These are phyloP conservation scores for Sinonovacula constricta DNA, from an alignment of 1,140 invertebrate genomes.

Conservation along the genomic window DNA sequence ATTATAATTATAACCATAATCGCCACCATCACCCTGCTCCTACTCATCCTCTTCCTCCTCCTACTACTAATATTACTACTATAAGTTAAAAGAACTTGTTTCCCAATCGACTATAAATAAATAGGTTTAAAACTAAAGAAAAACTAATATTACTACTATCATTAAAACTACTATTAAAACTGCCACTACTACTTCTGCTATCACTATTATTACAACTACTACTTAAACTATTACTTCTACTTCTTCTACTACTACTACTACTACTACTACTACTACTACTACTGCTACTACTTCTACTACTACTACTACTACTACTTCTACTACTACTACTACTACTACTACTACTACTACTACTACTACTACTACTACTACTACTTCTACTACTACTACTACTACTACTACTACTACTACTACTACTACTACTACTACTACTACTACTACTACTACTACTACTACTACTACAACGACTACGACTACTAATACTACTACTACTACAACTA, in stretches of 20 bases:
- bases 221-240: too few relatives aligned
- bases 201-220: too few relatives aligned
- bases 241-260: slow-evolving; percentile 6
- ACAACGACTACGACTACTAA: too few relatives aligned
- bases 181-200: too few relatives aligned
- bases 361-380: slow-evolving; percentile 15
- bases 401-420: slow-evolving; percentile 8
- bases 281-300: not conserved
- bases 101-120: too few relatives aligned
- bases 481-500: too few relatives aligned
- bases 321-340: not conserved
- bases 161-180: not conserved
- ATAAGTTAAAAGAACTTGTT: too few relatives aligned
- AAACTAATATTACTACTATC: not conserved
- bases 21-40: not conserved
- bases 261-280: slow-evolving; percentile 8
- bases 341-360: not conserved
- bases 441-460: slow-evolving; percentile 33
- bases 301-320: not conserved
- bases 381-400: slow-evolving; percentile 27
- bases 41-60: too few relatives aligned
- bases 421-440: not conserved
- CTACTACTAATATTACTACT: too few relatives aligned
- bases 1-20: too few relatives aligned
- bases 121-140: too few relatives aligned